Percentiles rank a stretch among this genome's conserved stretches.
Evolutionary conservation across 1,140 invertebrate species (phyloP).

Genomic region (Drosophila kikkawai): DNA sequence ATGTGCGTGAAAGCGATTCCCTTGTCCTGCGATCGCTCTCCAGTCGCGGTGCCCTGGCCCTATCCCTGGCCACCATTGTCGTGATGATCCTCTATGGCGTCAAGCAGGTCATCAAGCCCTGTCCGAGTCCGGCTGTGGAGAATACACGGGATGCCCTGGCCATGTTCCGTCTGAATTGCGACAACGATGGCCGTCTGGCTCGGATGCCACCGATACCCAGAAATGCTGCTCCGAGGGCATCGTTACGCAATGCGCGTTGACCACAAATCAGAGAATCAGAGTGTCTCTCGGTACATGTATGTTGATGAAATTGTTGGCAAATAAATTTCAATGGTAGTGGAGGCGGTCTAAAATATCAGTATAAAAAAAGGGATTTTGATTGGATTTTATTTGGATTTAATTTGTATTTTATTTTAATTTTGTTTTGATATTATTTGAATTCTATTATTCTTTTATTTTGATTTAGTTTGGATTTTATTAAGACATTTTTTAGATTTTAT

Average conservation of each 20-base stretch:
- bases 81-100: slow-evolving; percentile 8
- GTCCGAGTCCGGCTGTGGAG: background rate
- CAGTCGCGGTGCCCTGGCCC: slow-evolving; percentile 4
- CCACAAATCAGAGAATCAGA: background rate
- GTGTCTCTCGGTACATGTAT: background rate
- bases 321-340: background rate
- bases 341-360: background rate
- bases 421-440: no score
- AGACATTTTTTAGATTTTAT: no score
- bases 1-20: background rate
- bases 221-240: background rate
- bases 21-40: background rate
- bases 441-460: no score
- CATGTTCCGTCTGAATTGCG: background rate
- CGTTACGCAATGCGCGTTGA: background rate
- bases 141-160: background rate
- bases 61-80: slow-evolving; percentile 4
- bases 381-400: background rate
- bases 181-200: slow-evolving; percentile 6
- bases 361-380: background rate
- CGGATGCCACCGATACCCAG: background rate
- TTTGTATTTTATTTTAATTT: background rate
- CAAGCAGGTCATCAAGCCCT: background rate
- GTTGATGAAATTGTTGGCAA: background rate
- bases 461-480: no score